These are phyloP conservation scores for Cyanoramphus novaezelandiae DNA, from an alignment of 2,113 vertebrate species.

Conservation along the genomic window DNA sequence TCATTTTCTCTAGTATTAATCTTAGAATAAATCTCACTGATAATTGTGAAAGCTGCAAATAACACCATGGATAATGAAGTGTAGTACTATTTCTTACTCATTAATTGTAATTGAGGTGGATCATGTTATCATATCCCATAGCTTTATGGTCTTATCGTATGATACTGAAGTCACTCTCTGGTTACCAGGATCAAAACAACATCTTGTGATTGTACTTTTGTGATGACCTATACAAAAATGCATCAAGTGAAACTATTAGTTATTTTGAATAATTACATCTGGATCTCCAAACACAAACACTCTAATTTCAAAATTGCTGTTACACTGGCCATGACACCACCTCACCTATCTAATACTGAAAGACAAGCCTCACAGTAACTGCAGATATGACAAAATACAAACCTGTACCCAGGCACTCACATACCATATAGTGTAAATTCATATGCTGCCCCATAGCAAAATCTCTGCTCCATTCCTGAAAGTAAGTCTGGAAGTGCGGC, in stretches of 20 bases:
- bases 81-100: conserved; percentile 57
- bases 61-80: not conserved
- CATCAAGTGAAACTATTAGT: not conserved
- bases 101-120: conserved; percentile 72
- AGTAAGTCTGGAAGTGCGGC: not conserved
- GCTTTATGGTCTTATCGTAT: conserved; percentile 72
- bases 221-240: conserved; percentile 72
- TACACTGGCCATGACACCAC: not conserved
- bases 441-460: not conserved
- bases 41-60: not conserved
- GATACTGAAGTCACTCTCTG: conserved; percentile 77
- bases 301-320: not conserved
- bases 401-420: not conserved
- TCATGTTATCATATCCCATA: conserved; percentile 75
- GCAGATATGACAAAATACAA: not conserved
- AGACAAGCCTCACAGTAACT: not conserved
- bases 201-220: conserved; percentile 72
- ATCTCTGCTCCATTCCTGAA: not conserved
- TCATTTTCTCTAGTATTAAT: not conserved
- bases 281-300: not conserved
- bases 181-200: conserved; percentile 77
- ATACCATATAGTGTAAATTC: not conserved
- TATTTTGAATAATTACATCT: not conserved
- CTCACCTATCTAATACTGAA: not conserved
- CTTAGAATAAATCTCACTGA: not conserved